These are phyloP conservation scores for Proales similis DNA, from an alignment of 1,140 invertebrate genomes.

Conservation along the genomic window DNA sequence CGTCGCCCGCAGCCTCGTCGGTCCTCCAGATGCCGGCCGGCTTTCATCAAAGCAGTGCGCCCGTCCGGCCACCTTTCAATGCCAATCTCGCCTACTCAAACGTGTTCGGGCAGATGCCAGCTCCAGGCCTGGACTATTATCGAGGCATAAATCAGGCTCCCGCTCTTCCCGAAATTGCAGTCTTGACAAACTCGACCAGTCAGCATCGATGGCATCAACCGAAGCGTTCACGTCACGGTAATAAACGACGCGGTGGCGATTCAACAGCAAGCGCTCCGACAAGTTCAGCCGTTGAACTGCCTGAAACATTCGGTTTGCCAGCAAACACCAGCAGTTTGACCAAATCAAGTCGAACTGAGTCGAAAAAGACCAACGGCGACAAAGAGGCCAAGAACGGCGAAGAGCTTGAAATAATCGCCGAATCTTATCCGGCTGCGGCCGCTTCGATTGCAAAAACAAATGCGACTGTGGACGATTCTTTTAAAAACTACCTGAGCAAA, in stretches of 20 bases:
- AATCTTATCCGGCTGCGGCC: background rate
- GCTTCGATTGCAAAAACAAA: no score
- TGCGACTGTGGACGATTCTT: conserved; percentile 7
- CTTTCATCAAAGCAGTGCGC: no score
- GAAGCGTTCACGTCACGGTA: background rate
- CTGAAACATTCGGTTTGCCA: conserved; percentile 35
- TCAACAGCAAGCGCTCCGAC: background rate
- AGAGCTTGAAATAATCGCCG: conserved; percentile 26
- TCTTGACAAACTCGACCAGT: conserved; percentile 26
- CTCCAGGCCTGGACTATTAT: no score
- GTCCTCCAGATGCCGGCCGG: no score
- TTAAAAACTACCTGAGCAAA: conserved; percentile 24
- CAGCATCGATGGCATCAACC: conserved; percentile 14
- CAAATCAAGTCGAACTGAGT: background rate
- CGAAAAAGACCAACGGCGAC: background rate
- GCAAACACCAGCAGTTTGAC: conserved; percentile 7
- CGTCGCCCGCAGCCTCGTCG: background rate
- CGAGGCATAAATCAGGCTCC: no score
- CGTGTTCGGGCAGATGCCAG: no score
- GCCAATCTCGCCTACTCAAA: no score
- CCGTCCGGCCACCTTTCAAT: no score
- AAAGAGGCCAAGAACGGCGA: conserved; percentile 22
- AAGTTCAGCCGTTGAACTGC: conserved; percentile 9
- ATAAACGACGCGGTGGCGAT: background rate
- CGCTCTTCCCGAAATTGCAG: conserved; percentile 36